A percentile compares a stretch with the other conserved stretches of the same genome.
Conservation (phyloP, 2,113 vertebrate species). For the Misgurnus mizolepis region DNA sequence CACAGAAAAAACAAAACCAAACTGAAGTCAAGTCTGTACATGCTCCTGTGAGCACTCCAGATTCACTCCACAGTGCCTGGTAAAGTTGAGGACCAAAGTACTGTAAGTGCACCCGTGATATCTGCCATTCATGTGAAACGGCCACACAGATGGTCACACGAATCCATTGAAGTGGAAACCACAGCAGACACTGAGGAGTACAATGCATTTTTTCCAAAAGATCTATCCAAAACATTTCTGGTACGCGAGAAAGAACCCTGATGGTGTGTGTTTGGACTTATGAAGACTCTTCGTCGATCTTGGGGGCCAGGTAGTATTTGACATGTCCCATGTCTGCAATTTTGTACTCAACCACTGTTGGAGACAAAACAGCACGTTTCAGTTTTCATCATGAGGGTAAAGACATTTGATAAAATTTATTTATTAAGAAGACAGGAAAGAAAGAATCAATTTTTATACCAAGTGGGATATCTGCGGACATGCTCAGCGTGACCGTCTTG, state of each 20-base stretch:
- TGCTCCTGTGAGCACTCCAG: not conserved
- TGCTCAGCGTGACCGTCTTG: slow-evolving; percentile 93
- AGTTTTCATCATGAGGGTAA: no score
- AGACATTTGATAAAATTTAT: no score
- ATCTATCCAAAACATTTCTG: slow-evolving; percentile 4
- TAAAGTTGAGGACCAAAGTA: slow-evolving; percentile 7
- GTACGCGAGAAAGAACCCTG: not conserved
- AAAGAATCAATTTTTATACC: slow-evolving; percentile 70
- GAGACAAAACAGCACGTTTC: not conserved
- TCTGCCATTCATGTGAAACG: not conserved
- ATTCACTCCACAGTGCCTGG: not conserved
- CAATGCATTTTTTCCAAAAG: slow-evolving; percentile 21
- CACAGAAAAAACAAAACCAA: not conserved
- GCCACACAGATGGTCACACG: slow-evolving; percentile 7
- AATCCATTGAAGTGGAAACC: slow-evolving; percentile 17
- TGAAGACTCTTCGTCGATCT: slow-evolving; percentile 95
- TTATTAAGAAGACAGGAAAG: not conserved
- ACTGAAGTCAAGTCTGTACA: not conserved
- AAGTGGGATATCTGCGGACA: slow-evolving; percentile 96
- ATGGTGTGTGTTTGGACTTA: slow-evolving; percentile 57
- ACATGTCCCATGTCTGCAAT: slow-evolving; percentile 98
- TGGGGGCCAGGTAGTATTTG: slow-evolving; percentile 97
- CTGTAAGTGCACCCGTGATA: not conserved
- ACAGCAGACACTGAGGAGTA: slow-evolving; percentile 8
- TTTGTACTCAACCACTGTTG: slow-evolving; percentile 96